Evolutionary conservation across 2,113 vertebrate species (phyloP), one percentile per base, ranked within the genome.

Genomic region (Hassar affinis): DNA sequence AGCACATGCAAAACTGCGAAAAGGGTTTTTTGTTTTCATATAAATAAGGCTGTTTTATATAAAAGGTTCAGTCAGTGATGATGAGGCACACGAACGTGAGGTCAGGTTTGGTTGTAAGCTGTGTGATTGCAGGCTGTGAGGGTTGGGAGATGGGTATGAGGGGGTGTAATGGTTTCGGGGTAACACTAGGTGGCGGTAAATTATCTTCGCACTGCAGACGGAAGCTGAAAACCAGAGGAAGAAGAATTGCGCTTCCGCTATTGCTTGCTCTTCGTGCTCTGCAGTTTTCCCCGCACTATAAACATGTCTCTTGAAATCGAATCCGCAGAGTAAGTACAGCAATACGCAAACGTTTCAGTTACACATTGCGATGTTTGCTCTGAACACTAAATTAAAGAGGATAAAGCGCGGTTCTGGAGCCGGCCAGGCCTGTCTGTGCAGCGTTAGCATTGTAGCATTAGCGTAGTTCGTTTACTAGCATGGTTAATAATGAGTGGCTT

Each of bases 231-330:
- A 5, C 27, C 12, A n/a, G 45, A 52, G 22, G 9, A 74, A 59
- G 30, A 79, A 83, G 30, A 76, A 20, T 51, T 52, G 69, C 25
- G 20, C 30, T 80, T 82, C 80, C 71, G 52, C 57, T 83, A 33
- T 51, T n/a, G 66, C 42, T 33, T 72, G 52, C 11, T 33, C 47
- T 54, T 86, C 75, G 72, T 51, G 80, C 11, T 1, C 12, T 47
- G 35, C n/a, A 12, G 66, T 0, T 80, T 66, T 62, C n/a, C n/a
- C n/a, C n/a, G n/a, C n/a, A n/a, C 11, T 49, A 30, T 77, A 85
- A 89, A 89, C 27, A 95, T 95, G 94, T 95, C 94, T 91, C 69
- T 95, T 83, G 94, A 95, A 88, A 92, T 95, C 42, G 94, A 95
- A 89, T 95, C 94, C 4, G 93, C 93, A 72, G 94, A 95, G 94